Evolutionary conservation across 2,888 invertebrate genomes (phyloP), one percentile per base, ranked within the genome.

Genomic region (Congeria kusceri): DNA sequence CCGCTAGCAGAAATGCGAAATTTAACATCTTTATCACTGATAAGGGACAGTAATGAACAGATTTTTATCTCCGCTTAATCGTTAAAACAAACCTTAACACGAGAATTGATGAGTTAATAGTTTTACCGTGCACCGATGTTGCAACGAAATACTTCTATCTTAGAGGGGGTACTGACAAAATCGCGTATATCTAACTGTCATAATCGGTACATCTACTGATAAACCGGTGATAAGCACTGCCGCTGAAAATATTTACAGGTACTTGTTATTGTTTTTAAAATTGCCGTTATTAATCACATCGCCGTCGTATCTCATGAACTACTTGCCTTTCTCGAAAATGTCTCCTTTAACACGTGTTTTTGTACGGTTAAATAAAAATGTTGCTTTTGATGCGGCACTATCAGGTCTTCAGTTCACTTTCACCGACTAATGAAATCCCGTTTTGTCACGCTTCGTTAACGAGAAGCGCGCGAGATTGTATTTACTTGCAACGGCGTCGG

Each of bases 401-500:
- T 80, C 80, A 64, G 28, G 28, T 53, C 44, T 63, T 63, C 56
- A 71, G 53, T 67, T 59, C 67, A 71, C 63, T 39, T 75, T 68
- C 71, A 65, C 71, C 66, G 57, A 56, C 67, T 57, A 80, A 59
- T 70, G 78, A 73, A 83, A 73, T 79, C 78, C 73, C 82, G 73
- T 67, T 44, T 78, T 76, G 73, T 83, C 78, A 83, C 79, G 82
- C 76, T 76, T 83, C 82, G 78, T 75, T 83, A 63, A 70, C 69
- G 69, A 77, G 70, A 65, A 69, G 69, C 66, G 69, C 68, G 59
- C 72, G 76, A 79, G 73, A 76, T 83, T 79, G 67, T 64, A 63
- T 73, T 83, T 59, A 59, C 63, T 58, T 47, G 59, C 77, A 62
- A 28, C 67, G 62, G 70, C 63, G 61, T 39, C 39, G 39, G 1